Evolutionary conservation across 2,888 invertebrate species (phyloP), one percentile per base, ranked within the genome.

Genomic region (Lottia gigantea): DNA sequence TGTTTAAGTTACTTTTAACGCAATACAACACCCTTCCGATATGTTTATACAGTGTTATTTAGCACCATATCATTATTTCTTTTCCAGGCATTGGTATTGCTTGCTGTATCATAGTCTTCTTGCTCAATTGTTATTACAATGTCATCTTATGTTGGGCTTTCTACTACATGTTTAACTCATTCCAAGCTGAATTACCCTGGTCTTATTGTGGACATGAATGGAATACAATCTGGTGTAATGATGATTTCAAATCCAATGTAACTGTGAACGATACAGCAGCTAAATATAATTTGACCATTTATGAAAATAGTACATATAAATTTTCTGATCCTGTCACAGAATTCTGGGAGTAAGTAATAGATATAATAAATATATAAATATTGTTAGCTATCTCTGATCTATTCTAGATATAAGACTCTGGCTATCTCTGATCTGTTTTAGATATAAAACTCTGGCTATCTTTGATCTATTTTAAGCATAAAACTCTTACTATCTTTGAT

Each of bases 51-150:
- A 31, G 31, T 31, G 31, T 6, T 31, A 31, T 31, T 31, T 3
- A 31, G 3, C 31, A 19, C 31, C 46, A 15, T 16, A 4, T 19
- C 40, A 14, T 6, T 19, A 11, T 67, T 8, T 49, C 15, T 55
- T 23, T 64, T 70, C 0, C 83, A 91, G 91, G 91, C 62, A 90
- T 91, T 68, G 91, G 91, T 3, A 88, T 89, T 76, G 90, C 90
- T 11, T 90, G 84, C 0, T 86, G 89, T 16, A 84, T 90, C 31
- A 90, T 91, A 71, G 90, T 90, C 70, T 90, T 90, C 82, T 86
- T 90, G 72, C 86, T 91, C 40, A 91, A 91, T 82, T 87, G 90
- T 64, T 91, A 91, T 85, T 91, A 91, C 86, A 91, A 91, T 73
- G 89, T 91, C 8, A 90, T 91, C 72, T 79, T 91, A 70, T 86